Conservation (phyloP, 1,140 invertebrate species). For the Trichonephila clavata region DNA sequence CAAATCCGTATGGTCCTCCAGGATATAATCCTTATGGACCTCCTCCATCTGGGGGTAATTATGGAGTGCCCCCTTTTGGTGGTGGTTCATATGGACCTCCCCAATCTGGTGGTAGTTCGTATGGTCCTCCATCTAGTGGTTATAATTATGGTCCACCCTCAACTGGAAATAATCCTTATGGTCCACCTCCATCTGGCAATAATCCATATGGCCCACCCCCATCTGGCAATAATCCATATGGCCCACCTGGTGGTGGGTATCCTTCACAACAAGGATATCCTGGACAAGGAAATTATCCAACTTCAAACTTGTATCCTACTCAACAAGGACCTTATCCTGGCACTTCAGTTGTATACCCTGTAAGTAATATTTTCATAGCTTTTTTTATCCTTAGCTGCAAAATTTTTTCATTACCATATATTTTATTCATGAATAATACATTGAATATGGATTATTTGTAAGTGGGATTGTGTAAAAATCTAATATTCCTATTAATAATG, state of each 20-base stretch:
- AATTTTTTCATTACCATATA: too few relatives aligned
- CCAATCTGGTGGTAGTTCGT: constrained; percentile 9
- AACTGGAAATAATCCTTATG: not conserved
- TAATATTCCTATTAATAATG: too few relatives aligned
- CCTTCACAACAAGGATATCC: constrained; percentile 27
- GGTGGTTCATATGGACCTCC: constrained; percentile 66
- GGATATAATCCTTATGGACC: not conserved
- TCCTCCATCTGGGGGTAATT: not conserved
- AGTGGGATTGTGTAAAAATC: too few relatives aligned
- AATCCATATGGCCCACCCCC: constrained; percentile 33
- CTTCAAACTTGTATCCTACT: constrained; percentile 42
- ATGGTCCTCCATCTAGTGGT: constrained; percentile 8
- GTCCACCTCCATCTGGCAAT: not conserved
- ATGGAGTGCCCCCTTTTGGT: not conserved
- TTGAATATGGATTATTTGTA: too few relatives aligned
- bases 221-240: constrained; percentile 44
- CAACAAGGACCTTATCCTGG: constrained; percentile 71
- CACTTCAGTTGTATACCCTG: constrained; percentile 70
- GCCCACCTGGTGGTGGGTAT: constrained; percentile 57
- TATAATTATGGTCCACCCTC: not conserved
- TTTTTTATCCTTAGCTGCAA: too few relatives aligned
- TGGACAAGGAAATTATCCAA: constrained; percentile 54
- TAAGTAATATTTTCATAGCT: constrained; percentile 1
- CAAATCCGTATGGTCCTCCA: constrained; percentile 46
- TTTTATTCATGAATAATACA: too few relatives aligned